Evolutionary conservation across 92 coral and sea anemone species (phyloP), one percentile per base, ranked within the genome.

Genomic region (Palythoa heliodiscus): DNA sequence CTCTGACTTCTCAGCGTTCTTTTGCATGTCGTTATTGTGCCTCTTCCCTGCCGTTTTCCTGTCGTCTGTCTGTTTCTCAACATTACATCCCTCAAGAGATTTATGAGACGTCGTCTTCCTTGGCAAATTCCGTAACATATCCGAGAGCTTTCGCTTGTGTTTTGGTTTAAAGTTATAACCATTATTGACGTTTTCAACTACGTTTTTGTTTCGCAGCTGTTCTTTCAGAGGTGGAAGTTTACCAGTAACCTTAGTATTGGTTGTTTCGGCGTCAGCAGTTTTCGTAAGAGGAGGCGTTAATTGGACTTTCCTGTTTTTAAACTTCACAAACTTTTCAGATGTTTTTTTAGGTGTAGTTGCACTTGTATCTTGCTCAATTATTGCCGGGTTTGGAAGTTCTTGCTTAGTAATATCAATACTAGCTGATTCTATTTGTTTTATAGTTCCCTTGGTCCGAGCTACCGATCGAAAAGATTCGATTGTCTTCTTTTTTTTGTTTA

Each of bases 311-410:
- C 23, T 80, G 7, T 80, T 80, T 64, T 39, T 79, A 39, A 39
- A 80, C 84, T 79, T 80, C 19, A 66, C 72, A 53, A 80, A 80
- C 29, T 48, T 80, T 39, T 39, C 58, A 52, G 19, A 67, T 6
- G 23, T 53, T 11, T 57, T 47, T 37, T 77, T 67, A 19, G 64
- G 39, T 29, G 22, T 40, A 5, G 55, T 7, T 0, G 1, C 11
- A 50, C 38, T 64, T n/a, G 40, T 22, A 9, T 80, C 84, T 50
- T 80, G 84, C 19, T 80, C 84, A 13, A 63, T 5, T 80, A 40
- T 80, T 23, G 52, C 84, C 20, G 84, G 84, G 63, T 80, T 80
- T 15, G 84, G 84, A 22, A 80, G 14, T 15, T 80, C 74, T 80
- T 80, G 84, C 12, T 80, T 66, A 10, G 84, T 29, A 25, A 80